Conservation (phyloP, 2,888 invertebrate species). For the Kryphioiulus occultus region DNA sequence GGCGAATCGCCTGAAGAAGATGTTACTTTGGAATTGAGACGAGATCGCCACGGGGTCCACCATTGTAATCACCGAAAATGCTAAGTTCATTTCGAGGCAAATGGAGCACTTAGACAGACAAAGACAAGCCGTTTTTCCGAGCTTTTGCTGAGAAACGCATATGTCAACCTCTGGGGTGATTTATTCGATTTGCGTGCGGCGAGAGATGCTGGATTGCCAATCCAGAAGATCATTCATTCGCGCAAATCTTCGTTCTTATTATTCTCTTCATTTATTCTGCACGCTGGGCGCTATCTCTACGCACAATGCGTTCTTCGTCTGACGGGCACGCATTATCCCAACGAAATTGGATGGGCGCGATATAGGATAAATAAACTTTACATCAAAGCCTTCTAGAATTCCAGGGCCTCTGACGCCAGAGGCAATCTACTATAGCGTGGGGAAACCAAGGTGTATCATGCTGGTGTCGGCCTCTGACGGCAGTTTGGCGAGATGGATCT, state of each 20-base stretch:
- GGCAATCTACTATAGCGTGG: neutral
- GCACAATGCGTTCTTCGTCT: neutral
- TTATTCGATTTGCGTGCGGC: conserved; percentile 35
- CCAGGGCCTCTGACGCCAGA: neutral
- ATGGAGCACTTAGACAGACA: neutral
- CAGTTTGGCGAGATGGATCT: no score
- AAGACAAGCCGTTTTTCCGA: neutral
- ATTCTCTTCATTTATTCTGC: conserved; percentile 29
- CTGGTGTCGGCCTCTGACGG: neutral
- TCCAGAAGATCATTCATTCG: conserved; percentile 5
- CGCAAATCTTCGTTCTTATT: conserved; percentile 31
- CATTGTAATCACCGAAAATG: conserved; percentile 15
- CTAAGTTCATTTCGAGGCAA: neutral
- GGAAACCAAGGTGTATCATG: no score
- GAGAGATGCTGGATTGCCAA: conserved; percentile 12
- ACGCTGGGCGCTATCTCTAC: neutral
- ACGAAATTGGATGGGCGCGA: conserved; percentile 19
- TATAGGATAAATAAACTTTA: conserved; percentile 20
- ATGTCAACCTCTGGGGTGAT: conserved; percentile 1
- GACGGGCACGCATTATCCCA: neutral
- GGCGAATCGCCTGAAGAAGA: neutral
- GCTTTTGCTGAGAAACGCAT: neutral
- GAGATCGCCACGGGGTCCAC: neutral
- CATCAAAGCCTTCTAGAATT: neutral
- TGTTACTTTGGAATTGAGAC: neutral